Conservation (phyloP, 2,888 invertebrate genomes). For the Hyles lineata region DNA sequence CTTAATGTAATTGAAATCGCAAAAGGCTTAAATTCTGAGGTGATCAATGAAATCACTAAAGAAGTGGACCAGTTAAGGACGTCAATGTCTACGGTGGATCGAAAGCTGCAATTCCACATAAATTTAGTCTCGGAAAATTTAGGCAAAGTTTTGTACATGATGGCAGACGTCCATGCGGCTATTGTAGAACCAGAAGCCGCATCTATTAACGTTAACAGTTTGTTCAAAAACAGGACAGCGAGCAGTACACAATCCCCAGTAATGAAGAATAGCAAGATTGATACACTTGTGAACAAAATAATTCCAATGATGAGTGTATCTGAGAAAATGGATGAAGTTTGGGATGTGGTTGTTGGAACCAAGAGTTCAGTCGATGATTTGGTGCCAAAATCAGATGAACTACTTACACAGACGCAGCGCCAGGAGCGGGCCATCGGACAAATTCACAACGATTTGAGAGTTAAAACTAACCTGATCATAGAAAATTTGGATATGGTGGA, state of each 20-base stretch:
- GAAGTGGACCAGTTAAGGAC: constrained; percentile 92
- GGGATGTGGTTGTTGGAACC: constrained; percentile 95
- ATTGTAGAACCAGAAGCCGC: constrained; percentile 90
- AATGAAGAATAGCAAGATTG: constrained; percentile 89
- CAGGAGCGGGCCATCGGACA: constrained; percentile 95
- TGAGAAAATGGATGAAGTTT: constrained; percentile 96
- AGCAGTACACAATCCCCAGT: constrained; percentile 86
- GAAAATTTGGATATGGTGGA: constrained; percentile 95
- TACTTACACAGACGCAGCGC: constrained; percentile 93
- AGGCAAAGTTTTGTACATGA: constrained; percentile 90
- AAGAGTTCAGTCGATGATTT: constrained; percentile 94
- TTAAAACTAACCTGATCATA: constrained; percentile 94
- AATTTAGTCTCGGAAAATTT: constrained; percentile 93
- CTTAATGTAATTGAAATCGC: constrained; percentile 93
- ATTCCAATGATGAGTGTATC: constrained; percentile 93
- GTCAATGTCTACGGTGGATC: constrained; percentile 91
- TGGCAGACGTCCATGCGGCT: constrained; percentile 93
- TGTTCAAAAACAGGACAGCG: constrained; percentile 82
- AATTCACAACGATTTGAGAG: constrained; percentile 91
- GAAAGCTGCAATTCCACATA: constrained; percentile 93
- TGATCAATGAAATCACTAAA: constrained; percentile 91
- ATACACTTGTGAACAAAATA: constrained; percentile 92
- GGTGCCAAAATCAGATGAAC: constrained; percentile 93
- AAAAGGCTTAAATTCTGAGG: constrained; percentile 92
- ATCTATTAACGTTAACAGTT: constrained; percentile 78